Conservation (phyloP, 2,888 invertebrate species). For the Diloba caeruleocephala region DNA sequence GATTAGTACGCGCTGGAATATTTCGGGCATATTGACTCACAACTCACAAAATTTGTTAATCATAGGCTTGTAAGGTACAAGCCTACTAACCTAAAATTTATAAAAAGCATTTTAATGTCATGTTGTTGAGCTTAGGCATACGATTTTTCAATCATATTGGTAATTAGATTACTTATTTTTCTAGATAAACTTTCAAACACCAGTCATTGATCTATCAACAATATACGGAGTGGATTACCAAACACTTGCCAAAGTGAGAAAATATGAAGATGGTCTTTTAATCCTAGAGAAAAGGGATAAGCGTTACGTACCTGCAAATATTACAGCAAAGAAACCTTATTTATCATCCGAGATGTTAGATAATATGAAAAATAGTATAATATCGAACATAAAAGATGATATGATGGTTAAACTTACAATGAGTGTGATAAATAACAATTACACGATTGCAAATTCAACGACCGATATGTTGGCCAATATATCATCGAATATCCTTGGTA, state of each 20-base stretch:
- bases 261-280: slow-evolving; percentile 67
- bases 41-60: too few relatives aligned
- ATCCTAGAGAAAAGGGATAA: slow-evolving; percentile 65
- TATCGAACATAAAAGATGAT: slow-evolving; percentile 39
- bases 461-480: slow-evolving; percentile 29
- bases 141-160: background rate
- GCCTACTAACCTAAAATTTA: too few relatives aligned
- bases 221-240: slow-evolving; percentile 74
- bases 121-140: too few relatives aligned
- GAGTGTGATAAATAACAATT: slow-evolving; percentile 38
- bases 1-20: too few relatives aligned
- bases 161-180: background rate
- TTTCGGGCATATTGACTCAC: too few relatives aligned
- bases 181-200: slow-evolving; percentile 79
- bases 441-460: slow-evolving; percentile 30
- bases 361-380: slow-evolving; percentile 42
- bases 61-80: too few relatives aligned
- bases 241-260: slow-evolving; percentile 62
- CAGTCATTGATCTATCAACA: slow-evolving; percentile 74
- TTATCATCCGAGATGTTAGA: slow-evolving; percentile 25
- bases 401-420: slow-evolving; percentile 40
- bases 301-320: slow-evolving; percentile 63
- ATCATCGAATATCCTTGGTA: slow-evolving; percentile 24
- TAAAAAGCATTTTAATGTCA: too few relatives aligned
- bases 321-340: slow-evolving; percentile 34